These are phyloP conservation scores for Notarius quadriscutis DNA, from an alignment of 2,113 vertebrate genomes.

Conservation along the genomic window DNA sequence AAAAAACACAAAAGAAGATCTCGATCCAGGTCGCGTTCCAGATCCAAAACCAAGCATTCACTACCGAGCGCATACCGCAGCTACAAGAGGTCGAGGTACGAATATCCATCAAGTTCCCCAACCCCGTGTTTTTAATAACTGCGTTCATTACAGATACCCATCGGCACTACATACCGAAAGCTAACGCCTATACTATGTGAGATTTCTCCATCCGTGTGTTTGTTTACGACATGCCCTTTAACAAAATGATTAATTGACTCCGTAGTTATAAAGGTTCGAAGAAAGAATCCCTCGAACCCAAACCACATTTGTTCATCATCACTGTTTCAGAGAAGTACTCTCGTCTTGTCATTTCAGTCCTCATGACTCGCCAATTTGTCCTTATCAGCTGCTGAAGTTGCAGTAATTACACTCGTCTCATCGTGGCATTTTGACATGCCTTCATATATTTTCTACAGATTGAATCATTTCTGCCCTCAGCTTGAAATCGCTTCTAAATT, in stretches of 20 bases:
- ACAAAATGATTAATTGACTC: not conserved
- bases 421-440: slow-evolving; percentile 39
- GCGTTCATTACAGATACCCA: slow-evolving; percentile 13
- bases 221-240: slow-evolving; percentile 4
- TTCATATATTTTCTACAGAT: slow-evolving; percentile 55
- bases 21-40: slow-evolving; percentile 79
- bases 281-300: not conserved
- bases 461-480: slow-evolving; percentile 50
- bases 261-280: not conserved
- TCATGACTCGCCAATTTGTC: slow-evolving; percentile 43
- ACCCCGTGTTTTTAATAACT: not conserved
- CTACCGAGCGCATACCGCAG: slow-evolving; percentile 93
- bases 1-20: slow-evolving; percentile 92
- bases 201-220: slow-evolving; percentile 5
- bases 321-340: not conserved
- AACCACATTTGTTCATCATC: not conserved
- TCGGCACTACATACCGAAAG: slow-evolving; percentile 10
- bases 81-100: slow-evolving; percentile 83
- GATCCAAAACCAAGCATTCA: slow-evolving; percentile 84
- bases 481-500: slow-evolving; percentile 52
- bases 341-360: not conserved
- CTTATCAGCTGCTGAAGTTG: slow-evolving; percentile 42
- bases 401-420: slow-evolving; percentile 50
- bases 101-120: not conserved
- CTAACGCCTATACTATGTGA: slow-evolving; percentile 18